Evolutionary conservation across 2,797 vertebrate species (phyloP).

Genomic region (Pelochelys cantorii): DNA sequence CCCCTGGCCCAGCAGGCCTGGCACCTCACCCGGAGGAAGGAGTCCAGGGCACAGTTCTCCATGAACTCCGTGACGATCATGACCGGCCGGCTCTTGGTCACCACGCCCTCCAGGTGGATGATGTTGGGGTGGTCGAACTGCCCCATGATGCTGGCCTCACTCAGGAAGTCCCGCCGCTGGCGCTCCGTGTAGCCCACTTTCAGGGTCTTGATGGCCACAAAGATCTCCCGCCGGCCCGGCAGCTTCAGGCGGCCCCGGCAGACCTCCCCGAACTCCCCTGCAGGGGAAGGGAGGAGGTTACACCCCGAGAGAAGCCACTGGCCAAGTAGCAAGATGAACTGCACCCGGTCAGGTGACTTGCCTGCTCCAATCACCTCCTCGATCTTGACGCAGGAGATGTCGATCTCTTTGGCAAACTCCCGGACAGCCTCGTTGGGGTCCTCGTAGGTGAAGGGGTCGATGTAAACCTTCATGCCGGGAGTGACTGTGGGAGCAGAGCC

Average conservation of each 20-base stretch:
- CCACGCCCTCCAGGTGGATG: constrained; percentile 96
- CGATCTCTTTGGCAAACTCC: constrained; percentile 99
- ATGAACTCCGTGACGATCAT: constrained; percentile 99
- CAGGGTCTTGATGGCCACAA: constrained; percentile 97
- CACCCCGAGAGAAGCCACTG: accelerated
- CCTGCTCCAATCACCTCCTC: constrained; percentile 99
- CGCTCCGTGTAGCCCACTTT: constrained; percentile 98
- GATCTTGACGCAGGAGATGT: constrained; percentile 99
- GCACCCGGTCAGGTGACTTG: constrained; percentile 79
- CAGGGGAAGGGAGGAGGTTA: background rate
- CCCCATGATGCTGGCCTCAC: constrained; percentile 98
- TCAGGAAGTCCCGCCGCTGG: constrained; percentile 96
- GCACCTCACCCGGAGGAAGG: constrained; percentile 92
- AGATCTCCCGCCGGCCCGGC: constrained; percentile 95
- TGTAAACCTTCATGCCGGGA: constrained; percentile 98
- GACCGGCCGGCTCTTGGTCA: constrained; percentile 97
- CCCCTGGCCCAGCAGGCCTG: background rate
- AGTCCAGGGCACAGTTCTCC: constrained; percentile 98
- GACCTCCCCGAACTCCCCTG: constrained; percentile 98
- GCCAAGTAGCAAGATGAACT: background rate
- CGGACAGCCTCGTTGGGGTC: constrained; percentile 98
- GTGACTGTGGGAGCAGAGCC: constrained; percentile 85
- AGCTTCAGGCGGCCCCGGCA: constrained; percentile 97
- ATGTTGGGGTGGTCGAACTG: constrained; percentile 99
- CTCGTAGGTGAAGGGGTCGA: constrained; percentile 98